phyloP scores from a whole-genome alignment of 2,797 vertebrate genomes.

The Lepus oiostolus region DNA sequence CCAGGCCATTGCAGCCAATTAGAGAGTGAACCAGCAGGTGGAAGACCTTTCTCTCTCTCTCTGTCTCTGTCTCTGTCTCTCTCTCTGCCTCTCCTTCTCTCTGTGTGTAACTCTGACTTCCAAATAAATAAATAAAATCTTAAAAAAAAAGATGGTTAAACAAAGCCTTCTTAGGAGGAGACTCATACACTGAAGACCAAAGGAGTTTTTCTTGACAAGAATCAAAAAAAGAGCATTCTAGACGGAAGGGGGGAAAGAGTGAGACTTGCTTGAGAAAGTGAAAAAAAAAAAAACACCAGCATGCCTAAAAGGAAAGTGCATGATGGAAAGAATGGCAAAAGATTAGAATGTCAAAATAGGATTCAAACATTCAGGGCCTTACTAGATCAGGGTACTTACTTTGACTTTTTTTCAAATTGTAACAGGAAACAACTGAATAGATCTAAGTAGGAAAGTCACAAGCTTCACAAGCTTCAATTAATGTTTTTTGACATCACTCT shows the following conservation, averaged over 20 bases:
- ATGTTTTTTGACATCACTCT: background rate
- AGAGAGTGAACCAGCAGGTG: no score
- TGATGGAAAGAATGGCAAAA: background rate
- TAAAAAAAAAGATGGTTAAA: background rate
- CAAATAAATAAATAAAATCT: no score
- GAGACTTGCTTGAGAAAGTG: background rate
- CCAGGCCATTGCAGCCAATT: no score
- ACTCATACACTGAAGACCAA: background rate
- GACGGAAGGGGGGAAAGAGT: background rate
- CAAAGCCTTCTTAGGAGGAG: background rate
- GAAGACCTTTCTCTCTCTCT: no score
- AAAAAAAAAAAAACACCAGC: background rate
- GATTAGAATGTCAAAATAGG: background rate
- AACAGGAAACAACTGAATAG: background rate
- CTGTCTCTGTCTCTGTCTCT: no score
- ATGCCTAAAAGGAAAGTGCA: background rate
- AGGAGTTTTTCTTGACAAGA: constrained; percentile 20
- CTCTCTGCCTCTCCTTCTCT: no score
- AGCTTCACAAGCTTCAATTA: background rate
- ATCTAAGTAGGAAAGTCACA: background rate
- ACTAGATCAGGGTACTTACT: background rate
- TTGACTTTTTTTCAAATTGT: constrained; percentile 15
- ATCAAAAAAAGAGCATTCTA: background rate
- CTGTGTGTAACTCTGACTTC: no score
- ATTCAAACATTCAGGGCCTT: background rate